Evolutionary conservation across 2,888 invertebrate genomes (phyloP), one percentile per base, ranked within the genome.

Genomic region (Aporophyla nigra): DNA sequence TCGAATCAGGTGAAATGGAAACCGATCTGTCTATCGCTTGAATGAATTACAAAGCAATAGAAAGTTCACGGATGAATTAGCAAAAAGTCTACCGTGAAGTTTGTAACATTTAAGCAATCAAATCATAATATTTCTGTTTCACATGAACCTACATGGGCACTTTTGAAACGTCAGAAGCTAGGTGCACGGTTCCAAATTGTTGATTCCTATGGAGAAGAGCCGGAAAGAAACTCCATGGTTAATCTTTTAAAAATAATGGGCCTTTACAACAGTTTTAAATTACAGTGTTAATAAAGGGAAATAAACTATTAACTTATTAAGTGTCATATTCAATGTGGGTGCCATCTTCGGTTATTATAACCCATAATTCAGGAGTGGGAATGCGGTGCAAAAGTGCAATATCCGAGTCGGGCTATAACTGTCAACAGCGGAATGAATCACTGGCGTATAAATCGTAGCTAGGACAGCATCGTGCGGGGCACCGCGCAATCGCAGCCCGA

Each of bases 391-490:
- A 94, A 94, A 95, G 95, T 94, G 95, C 95, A 95, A 95, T 95
- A 95, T 95, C 94, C 93, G 93, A 93, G 90, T 91, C 84, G 90
- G 90, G 94, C 95, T 94, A 95, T 95, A 95, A 95, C 94, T 94
- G 95, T 96, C 95, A 94, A 92, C 95, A 89, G 90, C 84, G 89
- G 92, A 93, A 96, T 96, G 96, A 96, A 96, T 96, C 96, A 96
- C 92, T 93, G 93, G 90, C 88, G 84, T 90, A 95, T 96, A 96
- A 96, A 96, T 96, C 93, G 91, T 90, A 79, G 86, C 87, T 89
- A 90, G 92, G 93, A 95, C 95, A 92, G 93, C 91, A 91, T 91
- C 92, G 93, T 91, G 90, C 92, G 85, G 88, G 71, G 87, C 82
- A 89, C 90, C 88, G 87, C 88, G 91, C 93, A 91, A 92, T 93